Evolutionary conservation across 1,140 invertebrate genomes (phyloP).

Genomic region (Ceratina japonica): DNA sequence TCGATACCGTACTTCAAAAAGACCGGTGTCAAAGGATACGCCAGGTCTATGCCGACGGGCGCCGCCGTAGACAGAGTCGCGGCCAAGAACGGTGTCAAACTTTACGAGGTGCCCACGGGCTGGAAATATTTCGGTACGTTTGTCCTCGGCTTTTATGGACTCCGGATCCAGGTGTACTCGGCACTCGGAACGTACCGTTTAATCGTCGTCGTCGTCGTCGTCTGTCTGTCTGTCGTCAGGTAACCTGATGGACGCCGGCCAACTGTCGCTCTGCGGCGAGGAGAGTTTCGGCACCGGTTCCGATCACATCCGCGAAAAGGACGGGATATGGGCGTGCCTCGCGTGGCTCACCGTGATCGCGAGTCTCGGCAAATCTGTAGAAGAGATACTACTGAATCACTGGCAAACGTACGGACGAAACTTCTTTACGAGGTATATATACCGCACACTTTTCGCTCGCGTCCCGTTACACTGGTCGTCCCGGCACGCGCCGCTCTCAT

Average conservation of each 20-base stretch:
- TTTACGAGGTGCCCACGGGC: constrained; percentile 98
- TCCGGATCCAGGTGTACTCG: too few species aligned
- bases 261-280: constrained; percentile 97
- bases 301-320: constrained; percentile 97
- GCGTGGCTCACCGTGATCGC: constrained; percentile 96
- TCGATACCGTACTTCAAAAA: constrained; percentile 97
- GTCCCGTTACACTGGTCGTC: too few species aligned
- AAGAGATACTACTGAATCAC: constrained; percentile 91
- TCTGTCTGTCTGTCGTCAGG: constrained; percentile 84
- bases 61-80: constrained; percentile 97
- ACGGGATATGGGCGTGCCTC: constrained; percentile 98
- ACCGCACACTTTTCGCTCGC: too few species aligned
- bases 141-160: too few species aligned
- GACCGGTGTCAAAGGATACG: constrained; percentile 93
- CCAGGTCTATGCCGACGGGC: constrained; percentile 99
- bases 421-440: constrained; percentile 97
- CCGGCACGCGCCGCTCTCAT: too few species aligned
- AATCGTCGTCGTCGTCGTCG: too few species aligned
- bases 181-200: too few species aligned
- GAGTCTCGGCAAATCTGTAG: constrained; percentile 85
- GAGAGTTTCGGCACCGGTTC: constrained; percentile 98
- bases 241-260: constrained; percentile 98
- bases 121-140: constrained; percentile 93
- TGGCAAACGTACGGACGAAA: constrained; percentile 97
- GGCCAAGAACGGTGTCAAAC: constrained; percentile 84